Base-by-base conservation (phyloP, 2,113 vertebrate genomes). In the Gymnogyps californianus region DNA sequence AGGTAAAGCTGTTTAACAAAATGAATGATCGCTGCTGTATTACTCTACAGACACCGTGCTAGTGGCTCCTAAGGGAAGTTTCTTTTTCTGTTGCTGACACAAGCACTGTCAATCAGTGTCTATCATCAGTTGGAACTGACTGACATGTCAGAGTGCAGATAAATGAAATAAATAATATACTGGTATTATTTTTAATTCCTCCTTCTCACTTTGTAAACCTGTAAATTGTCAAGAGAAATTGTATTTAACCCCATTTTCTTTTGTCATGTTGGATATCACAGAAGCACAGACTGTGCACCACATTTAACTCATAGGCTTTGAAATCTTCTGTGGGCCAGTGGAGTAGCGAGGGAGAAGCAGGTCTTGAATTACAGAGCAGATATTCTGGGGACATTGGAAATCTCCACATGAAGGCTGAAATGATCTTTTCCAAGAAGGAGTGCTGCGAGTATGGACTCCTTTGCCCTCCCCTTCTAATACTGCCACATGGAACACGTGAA, bases 241-340 rank as follows among this genome's bases (percentile, higher is more conserved):
- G 22, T 21, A 76, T 71, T 83, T 91, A 88, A 72, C 32, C 36
- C 31, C 74, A 16, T 65, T 95, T 89, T 87, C 57, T 74, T 64
- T 34, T 66, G 34, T 58, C 47, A 46, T 14, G 6, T 19, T 55
- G 49, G 16, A 6, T 65, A 72, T 34, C 69, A 77, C 8, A 65
- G 31, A 16, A 83, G 47, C 31, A 75, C 26, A 52, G 46, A 28
- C 26, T 77, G 54, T 38, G 20, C 9, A 62, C 13, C 8, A 18
- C 21, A 21, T 59, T 64, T 76, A 83, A 87, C 70, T 51, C 36
- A 36, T 5, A 31, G 22, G 18, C n/a, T 83, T 92, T 76, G 61
- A 83, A 76, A 80, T 42, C 28, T 62, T 64, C 55, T 26, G 25
- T 0, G 0, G 62, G 20, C 38, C 93, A 93, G 42, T 13, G 29